These are phyloP conservation scores for Archips crataeganus DNA, from an alignment of 2,888 invertebrate species.

Conservation along the genomic window DNA sequence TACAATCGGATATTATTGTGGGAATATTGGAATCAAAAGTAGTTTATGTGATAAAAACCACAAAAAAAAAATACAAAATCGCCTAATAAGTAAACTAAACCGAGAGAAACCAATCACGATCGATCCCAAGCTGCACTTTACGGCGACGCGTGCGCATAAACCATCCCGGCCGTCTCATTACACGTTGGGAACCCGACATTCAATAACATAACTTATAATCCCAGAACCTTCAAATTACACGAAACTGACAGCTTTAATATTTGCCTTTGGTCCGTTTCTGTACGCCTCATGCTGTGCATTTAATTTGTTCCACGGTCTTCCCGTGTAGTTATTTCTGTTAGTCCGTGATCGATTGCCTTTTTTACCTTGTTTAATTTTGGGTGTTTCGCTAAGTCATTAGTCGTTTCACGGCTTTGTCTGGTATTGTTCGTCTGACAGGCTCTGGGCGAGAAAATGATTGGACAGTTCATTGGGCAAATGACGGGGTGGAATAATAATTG, in stretches of 20 bases:
- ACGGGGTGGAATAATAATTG: not conserved
- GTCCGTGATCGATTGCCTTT: conserved; percentile 36
- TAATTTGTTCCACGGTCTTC: conserved; percentile 22
- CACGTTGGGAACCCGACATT: conserved; percentile 4
- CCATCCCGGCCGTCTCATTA: conserved; percentile 10
- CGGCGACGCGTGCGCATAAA: conserved; percentile 3
- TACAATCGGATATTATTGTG: too few relatives aligned
- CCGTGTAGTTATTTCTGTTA: conserved; percentile 23
- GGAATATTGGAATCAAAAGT: too few relatives aligned
- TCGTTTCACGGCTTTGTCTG: conserved; percentile 37
- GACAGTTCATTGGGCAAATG: not conserved
- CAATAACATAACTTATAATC: conserved; percentile 37
- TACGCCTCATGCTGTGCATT: conserved; percentile 20
- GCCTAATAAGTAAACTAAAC: conserved; percentile 3
- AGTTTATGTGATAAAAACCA: too few relatives aligned
- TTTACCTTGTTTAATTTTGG: conserved; percentile 40
- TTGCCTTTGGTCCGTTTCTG: conserved; percentile 28
- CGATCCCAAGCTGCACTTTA: conserved; percentile 7
- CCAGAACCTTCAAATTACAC: conserved; percentile 36
- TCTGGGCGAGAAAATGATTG: conserved; percentile 5
- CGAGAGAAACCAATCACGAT: conserved; percentile 16
- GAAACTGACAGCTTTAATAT: conserved; percentile 41
- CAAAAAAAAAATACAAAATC: too few relatives aligned
- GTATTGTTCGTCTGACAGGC: conserved; percentile 22
- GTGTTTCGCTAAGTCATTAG: conserved; percentile 42